These are phyloP conservation scores for Hystrix cristata DNA, from an alignment of 2,113 vertebrate genomes.

Conservation along the genomic window DNA sequence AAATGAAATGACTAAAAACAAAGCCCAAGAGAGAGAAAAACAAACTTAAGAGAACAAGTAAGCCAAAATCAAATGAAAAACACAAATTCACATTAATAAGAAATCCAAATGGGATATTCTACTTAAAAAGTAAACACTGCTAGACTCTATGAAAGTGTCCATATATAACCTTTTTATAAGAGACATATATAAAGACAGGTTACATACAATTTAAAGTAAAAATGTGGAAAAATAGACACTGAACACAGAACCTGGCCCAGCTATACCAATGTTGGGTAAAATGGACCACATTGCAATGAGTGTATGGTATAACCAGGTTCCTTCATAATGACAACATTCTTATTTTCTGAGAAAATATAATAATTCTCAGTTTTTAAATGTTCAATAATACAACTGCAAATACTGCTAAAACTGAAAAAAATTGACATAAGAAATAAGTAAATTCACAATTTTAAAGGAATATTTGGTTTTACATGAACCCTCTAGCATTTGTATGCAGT, in stretches of 20 bases:
- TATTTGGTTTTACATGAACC: background rate
- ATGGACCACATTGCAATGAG: background rate
- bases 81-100: background rate
- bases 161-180: background rate
- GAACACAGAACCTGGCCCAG: background rate
- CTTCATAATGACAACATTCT: background rate
- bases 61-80: background rate
- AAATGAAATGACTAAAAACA: background rate
- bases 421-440: background rate
- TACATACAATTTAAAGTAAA: background rate
- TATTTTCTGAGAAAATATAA: background rate
- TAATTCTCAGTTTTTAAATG: background rate
- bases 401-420: background rate
- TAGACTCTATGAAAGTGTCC: background rate
- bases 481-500: background rate
- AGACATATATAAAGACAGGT: background rate
- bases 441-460: background rate
- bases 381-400: background rate
- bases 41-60: background rate
- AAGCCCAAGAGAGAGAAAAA: background rate
- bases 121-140: slow-evolving; percentile 27
- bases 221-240: background rate
- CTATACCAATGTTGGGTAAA: background rate
- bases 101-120: background rate
- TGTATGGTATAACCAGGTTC: background rate